A percentile compares a stretch with the other conserved stretches of the same genome.
These are phyloP conservation scores for Macrochelys suwanniensis DNA, from an alignment of 2,797 vertebrate genomes.

Conservation along the genomic window DNA sequence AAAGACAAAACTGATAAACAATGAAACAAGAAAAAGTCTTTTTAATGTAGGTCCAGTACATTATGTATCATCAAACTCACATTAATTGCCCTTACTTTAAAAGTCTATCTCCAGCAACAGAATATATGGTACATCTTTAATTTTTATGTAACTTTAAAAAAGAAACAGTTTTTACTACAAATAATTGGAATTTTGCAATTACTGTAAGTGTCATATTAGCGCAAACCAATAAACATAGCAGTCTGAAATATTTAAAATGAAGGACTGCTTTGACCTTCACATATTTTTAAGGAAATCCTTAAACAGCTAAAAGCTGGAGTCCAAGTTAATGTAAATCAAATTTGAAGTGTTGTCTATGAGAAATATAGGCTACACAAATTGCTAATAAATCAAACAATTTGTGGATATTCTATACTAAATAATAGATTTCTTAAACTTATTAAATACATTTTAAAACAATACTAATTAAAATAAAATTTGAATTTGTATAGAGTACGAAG, in stretches of 20 bases:
- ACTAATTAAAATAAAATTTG: background rate
- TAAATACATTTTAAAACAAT: background rate
- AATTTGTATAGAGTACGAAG: background rate
- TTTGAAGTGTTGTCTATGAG: slow-evolving; percentile 30
- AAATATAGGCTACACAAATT: background rate
- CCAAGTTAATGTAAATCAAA: slow-evolving; percentile 12
- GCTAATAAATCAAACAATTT: slow-evolving; percentile 14
- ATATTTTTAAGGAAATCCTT: slow-evolving; percentile 48
- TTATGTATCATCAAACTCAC: slow-evolving; percentile 66
- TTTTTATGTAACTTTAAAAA: slow-evolving; percentile 62
- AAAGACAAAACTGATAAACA: slow-evolving; percentile 82
- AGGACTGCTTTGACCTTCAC: slow-evolving; percentile 52
- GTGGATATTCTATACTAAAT: slow-evolving; percentile 2
- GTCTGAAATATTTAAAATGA: slow-evolving; percentile 60
- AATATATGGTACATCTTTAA: slow-evolving; percentile 38
- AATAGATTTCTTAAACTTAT: slow-evolving; percentile 17
- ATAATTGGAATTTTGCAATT: slow-evolving; percentile 72
- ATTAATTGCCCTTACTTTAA: slow-evolving; percentile 66
- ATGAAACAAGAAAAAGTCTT: slow-evolving; percentile 71
- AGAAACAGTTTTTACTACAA: slow-evolving; percentile 57
- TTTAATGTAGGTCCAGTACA: slow-evolving; percentile 62
- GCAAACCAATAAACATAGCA: slow-evolving; percentile 45
- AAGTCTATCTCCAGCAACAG: slow-evolving; percentile 21
- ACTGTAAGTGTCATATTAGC: slow-evolving; percentile 65
- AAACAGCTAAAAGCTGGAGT: slow-evolving; percentile 2